phyloP scores from a whole-genome alignment of 2,888 invertebrate species.

The Mythimna vitellina region DNA sequence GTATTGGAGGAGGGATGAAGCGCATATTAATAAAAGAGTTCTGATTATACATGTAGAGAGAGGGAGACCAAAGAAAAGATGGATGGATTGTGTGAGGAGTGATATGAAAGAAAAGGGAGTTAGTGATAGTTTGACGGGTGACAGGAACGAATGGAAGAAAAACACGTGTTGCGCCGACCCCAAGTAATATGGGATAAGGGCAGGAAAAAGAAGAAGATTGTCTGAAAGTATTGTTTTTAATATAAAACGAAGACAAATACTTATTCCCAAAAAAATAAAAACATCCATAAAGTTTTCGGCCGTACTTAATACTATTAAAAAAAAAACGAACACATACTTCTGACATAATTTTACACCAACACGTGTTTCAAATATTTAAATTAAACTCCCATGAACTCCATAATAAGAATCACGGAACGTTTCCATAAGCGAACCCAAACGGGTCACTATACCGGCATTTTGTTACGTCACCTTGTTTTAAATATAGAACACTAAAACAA shows the following conservation, averaged over 20 bases:
- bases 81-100: too few species aligned
- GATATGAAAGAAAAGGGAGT: too few species aligned
- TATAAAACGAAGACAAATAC: background rate
- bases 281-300: background rate
- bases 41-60: too few species aligned
- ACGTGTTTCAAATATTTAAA: slow-evolving; percentile 10
- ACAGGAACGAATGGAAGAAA: too few species aligned
- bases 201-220: too few species aligned
- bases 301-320: background rate
- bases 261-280: background rate
- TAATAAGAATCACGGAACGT: slow-evolving; percentile 20
- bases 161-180: too few species aligned
- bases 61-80: too few species aligned
- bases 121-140: too few species aligned
- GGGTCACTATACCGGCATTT: slow-evolving; percentile 45
- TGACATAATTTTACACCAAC: slow-evolving; percentile 14
- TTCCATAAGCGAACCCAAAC: slow-evolving; percentile 21
- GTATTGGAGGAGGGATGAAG: too few species aligned
- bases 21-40: too few species aligned
- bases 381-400: slow-evolving; percentile 17
- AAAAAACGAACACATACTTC: background rate
- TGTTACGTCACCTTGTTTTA: slow-evolving; percentile 49
- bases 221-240: background rate
- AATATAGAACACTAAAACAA: slow-evolving; percentile 58
- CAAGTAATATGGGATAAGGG: too few species aligned